Evolutionary conservation across 2,113 vertebrate genomes (phyloP).

Genomic region (Microtus ochrogaster): DNA sequence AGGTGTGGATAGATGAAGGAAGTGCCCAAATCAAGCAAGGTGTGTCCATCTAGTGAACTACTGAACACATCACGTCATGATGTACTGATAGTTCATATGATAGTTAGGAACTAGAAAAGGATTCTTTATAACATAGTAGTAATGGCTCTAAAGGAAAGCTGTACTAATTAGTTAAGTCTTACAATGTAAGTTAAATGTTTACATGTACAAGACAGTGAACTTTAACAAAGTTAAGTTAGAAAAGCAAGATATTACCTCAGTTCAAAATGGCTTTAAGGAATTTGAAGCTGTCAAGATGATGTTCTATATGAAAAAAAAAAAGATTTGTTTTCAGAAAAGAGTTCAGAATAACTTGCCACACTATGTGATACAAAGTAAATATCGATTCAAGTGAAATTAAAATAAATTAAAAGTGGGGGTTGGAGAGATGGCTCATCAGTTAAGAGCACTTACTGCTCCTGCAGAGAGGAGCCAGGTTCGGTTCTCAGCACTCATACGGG

Average conservation of each 20-base stretch:
- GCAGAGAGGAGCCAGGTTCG: background rate
- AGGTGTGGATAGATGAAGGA: background rate
- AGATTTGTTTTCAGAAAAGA: slow-evolving; percentile 50
- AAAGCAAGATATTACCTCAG: slow-evolving; percentile 71
- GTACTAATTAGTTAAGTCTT: slow-evolving; percentile 26
- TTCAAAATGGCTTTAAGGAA: slow-evolving; percentile 86
- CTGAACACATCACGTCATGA: background rate
- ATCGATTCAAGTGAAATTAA: background rate
- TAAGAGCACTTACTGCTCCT: background rate
- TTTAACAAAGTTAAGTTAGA: background rate
- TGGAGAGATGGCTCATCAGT: background rate
- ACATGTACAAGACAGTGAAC: slow-evolving; percentile 36
- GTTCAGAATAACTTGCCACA: slow-evolving; percentile 48
- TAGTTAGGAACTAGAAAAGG: slow-evolving; percentile 40
- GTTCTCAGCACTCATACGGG: background rate
- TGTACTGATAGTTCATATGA: background rate
- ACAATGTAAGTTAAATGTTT: slow-evolving; percentile 34
- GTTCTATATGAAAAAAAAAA: slow-evolving; percentile 76
- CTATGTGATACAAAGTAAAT: background rate
- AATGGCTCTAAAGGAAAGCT: slow-evolving; percentile 57
- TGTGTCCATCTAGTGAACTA: background rate
- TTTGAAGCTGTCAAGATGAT: slow-evolving; percentile 75
- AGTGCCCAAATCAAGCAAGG: background rate
- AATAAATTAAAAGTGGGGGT: background rate
- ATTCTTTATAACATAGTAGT: background rate